Evolutionary conservation across 2,888 invertebrate species (phyloP).

Genomic region (Strigamia transsilvanica): DNA sequence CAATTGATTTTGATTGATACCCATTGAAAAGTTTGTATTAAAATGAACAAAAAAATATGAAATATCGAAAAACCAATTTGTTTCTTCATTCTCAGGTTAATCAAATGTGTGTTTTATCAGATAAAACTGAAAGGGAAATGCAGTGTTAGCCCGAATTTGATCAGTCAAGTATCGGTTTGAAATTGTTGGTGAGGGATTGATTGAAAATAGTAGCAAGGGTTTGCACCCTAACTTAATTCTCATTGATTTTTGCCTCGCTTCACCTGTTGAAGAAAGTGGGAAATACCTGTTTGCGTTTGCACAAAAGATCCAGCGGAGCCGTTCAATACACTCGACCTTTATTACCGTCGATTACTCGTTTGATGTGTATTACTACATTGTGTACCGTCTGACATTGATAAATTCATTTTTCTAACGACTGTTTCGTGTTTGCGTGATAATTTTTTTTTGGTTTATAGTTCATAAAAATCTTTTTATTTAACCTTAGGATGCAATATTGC

Average conservation of each 20-base stretch:
- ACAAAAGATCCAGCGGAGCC: slow-evolving; percentile 14
- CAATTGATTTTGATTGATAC: too few relatives aligned
- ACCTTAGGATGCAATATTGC: not conserved
- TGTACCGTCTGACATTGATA: not conserved
- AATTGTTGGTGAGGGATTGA: slow-evolving; percentile 4
- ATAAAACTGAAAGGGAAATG: not conserved
- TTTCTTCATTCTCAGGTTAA: too few relatives aligned
- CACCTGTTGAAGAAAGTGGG: slow-evolving; percentile 49
- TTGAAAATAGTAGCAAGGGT: slow-evolving; percentile 37
- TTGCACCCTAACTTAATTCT: slow-evolving; percentile 33
- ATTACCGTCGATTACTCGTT: not conserved
- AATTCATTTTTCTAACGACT: not conserved
- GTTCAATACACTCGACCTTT: slow-evolving; percentile 45
- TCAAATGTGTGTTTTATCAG: too few relatives aligned
- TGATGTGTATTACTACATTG: slow-evolving; percentile 2
- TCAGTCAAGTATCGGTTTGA: slow-evolving; percentile 31
- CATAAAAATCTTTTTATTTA: not conserved
- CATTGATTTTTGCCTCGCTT: slow-evolving; percentile 48
- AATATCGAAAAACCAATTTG: too few relatives aligned
- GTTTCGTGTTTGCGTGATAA: not conserved
- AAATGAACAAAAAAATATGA: too few relatives aligned
- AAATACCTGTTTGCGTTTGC: slow-evolving; percentile 42
- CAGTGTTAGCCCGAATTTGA: not conserved
- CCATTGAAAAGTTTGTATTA: too few relatives aligned
- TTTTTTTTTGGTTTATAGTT: not conserved